Base-by-base conservation (phyloP, 2,888 invertebrate genomes). In the Rhamphomyia laevipes region DNA sequence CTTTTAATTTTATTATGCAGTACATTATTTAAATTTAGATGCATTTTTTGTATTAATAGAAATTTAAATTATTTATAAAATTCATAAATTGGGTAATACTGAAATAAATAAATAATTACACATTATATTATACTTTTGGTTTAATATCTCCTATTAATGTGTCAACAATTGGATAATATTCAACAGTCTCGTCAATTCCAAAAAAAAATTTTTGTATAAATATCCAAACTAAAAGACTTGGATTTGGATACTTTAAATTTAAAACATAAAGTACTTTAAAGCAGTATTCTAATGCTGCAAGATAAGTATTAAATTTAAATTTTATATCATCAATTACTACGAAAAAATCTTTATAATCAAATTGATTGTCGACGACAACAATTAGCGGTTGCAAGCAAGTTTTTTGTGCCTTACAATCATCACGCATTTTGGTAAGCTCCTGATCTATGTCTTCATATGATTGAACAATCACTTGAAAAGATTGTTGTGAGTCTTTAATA, bases 221-320 rank as follows among this genome's bases (percentile, higher is more conserved):
- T 21, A 27, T 27, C 45, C 45, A 46, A 37, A 46, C 45, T 23
- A n/a, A 6, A 46, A 12, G 21, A 38, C 45, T 21, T 38, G 18
- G 15, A n/a, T 13, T 27, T 18, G 45, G 27, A 27, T 46, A 46
- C 21, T 27, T 46, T 27, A 46, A 46, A 46, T 38, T 38, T 15
- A 46, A 38, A 12, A 38, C 45, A 38, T 21, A 37, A n/a, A 38
- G n/a, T 15, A 46, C 6, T 16, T 46, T 46, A 38, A 46, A 46
- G 13, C 38, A 46, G 16, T 46, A 46, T n/a, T 46, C 37, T 13
- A 46, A 7, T 17, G 45, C 45, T 38, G 35, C 45, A 21, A 46
- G 15, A 46, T 46, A 46, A 4, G 45, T 23, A 4, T 46, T 23
- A 46, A 46, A 38, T 38, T 37, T 18, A 27, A 15, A 46, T 16